A percentile compares a stretch with the other conserved stretches of the same genome.
Evolutionary conservation across 2,888 invertebrate species (phyloP).

Genomic region (Luperina nickerlii): DNA sequence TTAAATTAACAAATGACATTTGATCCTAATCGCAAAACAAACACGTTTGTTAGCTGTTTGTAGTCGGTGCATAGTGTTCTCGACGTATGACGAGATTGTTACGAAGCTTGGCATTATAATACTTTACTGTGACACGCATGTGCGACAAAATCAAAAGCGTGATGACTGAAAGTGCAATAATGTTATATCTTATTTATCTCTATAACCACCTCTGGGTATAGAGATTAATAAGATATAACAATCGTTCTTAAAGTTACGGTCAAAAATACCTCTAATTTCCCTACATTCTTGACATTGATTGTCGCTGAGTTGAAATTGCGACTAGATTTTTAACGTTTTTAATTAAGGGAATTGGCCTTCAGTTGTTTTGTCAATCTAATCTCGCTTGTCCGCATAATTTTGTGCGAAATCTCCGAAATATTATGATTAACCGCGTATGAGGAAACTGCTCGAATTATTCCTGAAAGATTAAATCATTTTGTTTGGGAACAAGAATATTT

Average conservation of each 20-base stretch:
- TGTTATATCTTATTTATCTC: slow-evolving; percentile 5
- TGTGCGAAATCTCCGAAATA: not conserved
- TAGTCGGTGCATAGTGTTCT: slow-evolving; percentile 19
- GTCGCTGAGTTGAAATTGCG: no score
- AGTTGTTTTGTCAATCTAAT: not conserved
- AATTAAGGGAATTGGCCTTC: no score
- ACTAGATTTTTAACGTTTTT: not conserved
- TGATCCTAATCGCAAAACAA: slow-evolving; percentile 59
- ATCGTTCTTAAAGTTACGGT: not conserved
- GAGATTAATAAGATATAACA: not conserved
- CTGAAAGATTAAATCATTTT: slow-evolving; percentile 25
- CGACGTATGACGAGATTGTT: slow-evolving; percentile 42
- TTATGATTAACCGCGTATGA: not conserved
- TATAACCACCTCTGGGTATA: not conserved
- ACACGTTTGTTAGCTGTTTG: slow-evolving; percentile 43
- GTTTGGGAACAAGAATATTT: slow-evolving; percentile 8
- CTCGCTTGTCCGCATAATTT: not conserved
- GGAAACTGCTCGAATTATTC: slow-evolving; percentile 17
- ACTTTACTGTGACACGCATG: slow-evolving; percentile 58
- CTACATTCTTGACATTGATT: not conserved
- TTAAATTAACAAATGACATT: slow-evolving; percentile 53
- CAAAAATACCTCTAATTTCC: not conserved
- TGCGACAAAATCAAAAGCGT: slow-evolving; percentile 56
- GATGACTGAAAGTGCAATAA: slow-evolving; percentile 15
- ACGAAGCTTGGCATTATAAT: slow-evolving; percentile 50